phyloP scores from a whole-genome alignment of 2,113 vertebrate species.

The Phylloscopus whistleri region DNA sequence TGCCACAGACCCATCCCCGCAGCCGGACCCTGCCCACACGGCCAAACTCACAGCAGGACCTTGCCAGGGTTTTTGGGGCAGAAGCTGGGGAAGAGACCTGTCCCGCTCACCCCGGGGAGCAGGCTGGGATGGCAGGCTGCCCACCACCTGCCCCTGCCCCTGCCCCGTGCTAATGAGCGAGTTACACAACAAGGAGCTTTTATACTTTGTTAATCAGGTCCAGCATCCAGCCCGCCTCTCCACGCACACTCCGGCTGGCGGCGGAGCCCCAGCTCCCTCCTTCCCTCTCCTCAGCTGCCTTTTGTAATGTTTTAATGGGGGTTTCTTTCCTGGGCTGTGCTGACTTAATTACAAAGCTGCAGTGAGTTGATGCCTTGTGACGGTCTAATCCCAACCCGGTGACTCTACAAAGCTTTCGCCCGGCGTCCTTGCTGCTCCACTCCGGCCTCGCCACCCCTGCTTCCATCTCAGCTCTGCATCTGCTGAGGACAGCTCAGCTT shows the following conservation, averaged over 20 bases:
- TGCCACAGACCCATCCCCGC: accelerated
- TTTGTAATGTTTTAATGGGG: conserved; percentile 65
- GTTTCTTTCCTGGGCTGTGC: conserved; percentile 58
- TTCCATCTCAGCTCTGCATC: background rate
- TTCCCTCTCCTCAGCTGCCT: conserved; percentile 44
- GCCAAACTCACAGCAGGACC: background rate
- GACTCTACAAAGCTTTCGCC: conserved; percentile 75
- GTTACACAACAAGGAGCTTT: conserved; percentile 74
- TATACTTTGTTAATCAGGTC: conserved; percentile 50
- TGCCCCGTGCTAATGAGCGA: conserved; percentile 60
- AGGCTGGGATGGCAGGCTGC: conserved; percentile 19
- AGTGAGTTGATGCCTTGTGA: conserved; percentile 85
- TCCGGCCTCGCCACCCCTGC: background rate
- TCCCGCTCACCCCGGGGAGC: accelerated
- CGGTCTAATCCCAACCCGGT: conserved; percentile 81
- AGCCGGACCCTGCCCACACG: accelerated
- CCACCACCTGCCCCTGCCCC: conserved; percentile 30
- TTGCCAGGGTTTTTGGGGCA: background rate
- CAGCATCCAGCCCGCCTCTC: conserved; percentile 4
- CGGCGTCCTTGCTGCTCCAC: background rate
- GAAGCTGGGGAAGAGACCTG: background rate
- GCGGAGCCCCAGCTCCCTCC: background rate
- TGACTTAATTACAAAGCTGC: conserved; percentile 78
- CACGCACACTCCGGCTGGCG: background rate
- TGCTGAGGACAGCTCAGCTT: background rate